Conservation (phyloP, 2,797 vertebrate species). For the Echiichthys vipera region DNA sequence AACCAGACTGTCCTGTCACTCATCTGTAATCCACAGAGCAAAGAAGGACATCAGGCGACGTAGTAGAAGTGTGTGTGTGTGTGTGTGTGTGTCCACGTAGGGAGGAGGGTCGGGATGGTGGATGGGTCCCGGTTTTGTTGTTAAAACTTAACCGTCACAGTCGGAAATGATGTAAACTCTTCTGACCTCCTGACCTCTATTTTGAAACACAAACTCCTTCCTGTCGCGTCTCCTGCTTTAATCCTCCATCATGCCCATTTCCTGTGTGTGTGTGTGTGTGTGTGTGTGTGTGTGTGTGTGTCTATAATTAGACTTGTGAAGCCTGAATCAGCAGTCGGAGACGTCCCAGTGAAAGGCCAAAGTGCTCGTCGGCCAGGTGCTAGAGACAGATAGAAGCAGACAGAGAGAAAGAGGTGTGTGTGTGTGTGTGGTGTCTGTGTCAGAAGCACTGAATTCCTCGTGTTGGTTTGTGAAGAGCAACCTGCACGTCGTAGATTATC, state of each 20-base stretch:
- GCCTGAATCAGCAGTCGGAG: conserved; percentile 63
- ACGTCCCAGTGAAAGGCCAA: conserved; percentile 13
- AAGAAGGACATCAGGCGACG: no score
- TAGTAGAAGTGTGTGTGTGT: no score
- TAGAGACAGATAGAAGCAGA: conserved; percentile 7
- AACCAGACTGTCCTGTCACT: no score
- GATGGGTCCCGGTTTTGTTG: no score
- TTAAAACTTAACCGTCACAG: no score
- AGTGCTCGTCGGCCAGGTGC: conserved; percentile 35
- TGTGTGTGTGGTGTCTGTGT: neutral
- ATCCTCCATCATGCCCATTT: no score
- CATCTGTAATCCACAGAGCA: no score
- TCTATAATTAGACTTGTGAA: neutral
- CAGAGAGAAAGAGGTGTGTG: no score
- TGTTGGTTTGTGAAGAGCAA: neutral
- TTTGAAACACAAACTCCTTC: conserved; percentile 22
- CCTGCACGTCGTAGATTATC: conserved; percentile 2
- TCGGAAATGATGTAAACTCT: neutral
- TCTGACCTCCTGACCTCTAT: conserved; percentile 8
- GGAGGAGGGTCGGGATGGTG: no score
- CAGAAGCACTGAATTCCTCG: conserved; percentile 14
- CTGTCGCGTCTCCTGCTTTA: conserved; percentile 13
- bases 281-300: no score
- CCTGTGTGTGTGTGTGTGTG: no score
- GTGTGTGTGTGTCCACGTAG: no score